Evolutionary conservation across 2,888 invertebrate genomes (phyloP).

Genomic region (Caenorhabditis zanzibari): DNA sequence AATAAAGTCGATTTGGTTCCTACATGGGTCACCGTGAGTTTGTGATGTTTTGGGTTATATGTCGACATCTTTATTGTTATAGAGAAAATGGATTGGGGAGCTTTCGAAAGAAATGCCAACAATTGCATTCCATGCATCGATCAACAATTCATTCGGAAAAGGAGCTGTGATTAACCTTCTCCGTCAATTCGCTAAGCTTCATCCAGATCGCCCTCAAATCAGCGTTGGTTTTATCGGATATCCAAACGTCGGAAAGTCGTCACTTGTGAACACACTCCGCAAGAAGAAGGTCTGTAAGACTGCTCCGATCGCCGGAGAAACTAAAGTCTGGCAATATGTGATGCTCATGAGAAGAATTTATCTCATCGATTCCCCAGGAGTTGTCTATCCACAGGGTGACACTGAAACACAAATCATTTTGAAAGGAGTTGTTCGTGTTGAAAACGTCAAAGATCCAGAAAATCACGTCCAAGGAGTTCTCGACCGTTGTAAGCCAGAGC

Average conservation of each 20-base stretch:
- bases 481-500: constrained; percentile 91
- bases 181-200: constrained; percentile 95
- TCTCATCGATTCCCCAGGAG: constrained; percentile 98
- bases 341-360: constrained; percentile 97
- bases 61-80: constrained; percentile 54
- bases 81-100: constrained; percentile 95
- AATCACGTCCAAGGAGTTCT: constrained; percentile 94
- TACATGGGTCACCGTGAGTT: constrained; percentile 92
- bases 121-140: constrained; percentile 97
- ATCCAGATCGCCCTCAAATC: constrained; percentile 94
- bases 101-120: constrained; percentile 97
- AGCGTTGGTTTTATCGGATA: constrained; percentile 99
- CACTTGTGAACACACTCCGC: constrained; percentile 96
- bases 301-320: constrained; percentile 96
- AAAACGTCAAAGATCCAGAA: constrained; percentile 94
- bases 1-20: constrained; percentile 95
- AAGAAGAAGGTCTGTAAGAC: constrained; percentile 98
- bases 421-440: constrained; percentile 97
- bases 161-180: constrained; percentile 96
- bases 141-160: constrained; percentile 98
- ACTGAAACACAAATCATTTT: constrained; percentile 92
- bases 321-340: constrained; percentile 96
- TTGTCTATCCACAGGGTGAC: constrained; percentile 96
- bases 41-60: not conserved
- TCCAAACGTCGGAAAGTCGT: constrained; percentile 99